Evolutionary conservation across 2,797 vertebrate species (phyloP), one percentile per base, ranked within the genome.

Genomic region (Sardinella longiceps): DNA sequence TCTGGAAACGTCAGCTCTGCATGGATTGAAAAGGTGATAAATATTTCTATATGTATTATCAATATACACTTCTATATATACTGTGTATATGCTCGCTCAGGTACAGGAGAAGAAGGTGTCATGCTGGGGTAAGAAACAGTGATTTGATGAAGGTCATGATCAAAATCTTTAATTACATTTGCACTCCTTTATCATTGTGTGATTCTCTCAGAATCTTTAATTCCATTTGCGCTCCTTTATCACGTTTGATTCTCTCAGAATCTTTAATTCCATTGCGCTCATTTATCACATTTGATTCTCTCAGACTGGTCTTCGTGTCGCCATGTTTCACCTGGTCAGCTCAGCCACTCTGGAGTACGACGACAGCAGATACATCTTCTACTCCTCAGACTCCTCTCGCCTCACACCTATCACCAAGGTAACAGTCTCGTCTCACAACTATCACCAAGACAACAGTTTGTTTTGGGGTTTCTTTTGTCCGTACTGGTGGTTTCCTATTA

Each of bases 291-390:
- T 37, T 3, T 4, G 14, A 23, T 70, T 18, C 53, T 56, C 53
- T 6, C 66, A 74, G 66, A 74, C 66, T 37, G 66, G 66, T 15
- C 30, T 74, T 30, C 33, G 33, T 18, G 18, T 33, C 20, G 66
- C 66, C 18, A 37, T 6, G 66, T 74, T 74, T 18, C 25, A 39
- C 30, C 12, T 74, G 66, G 30, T 74, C 30, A 74, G 28, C 11
- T 70, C n/a, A n/a, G n/a, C n/a, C n/a, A n/a, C n/a, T n/a, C n/a
- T n/a, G n/a, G n/a, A n/a, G 66, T 74, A 37, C 33, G 66, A 74
- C 30, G 30, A 74, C 66, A 74, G 30, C 30, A 74, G 5, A 37
- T 74, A 74, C 66, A 74, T 74, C 66, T 74, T 74, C 66, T 74
- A 37, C 66, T 74, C 66, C 66, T 74, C 66, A 1, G 66, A 74